Conservation (phyloP, 1,140 invertebrate species). For the Antheraea mylitta region DNA sequence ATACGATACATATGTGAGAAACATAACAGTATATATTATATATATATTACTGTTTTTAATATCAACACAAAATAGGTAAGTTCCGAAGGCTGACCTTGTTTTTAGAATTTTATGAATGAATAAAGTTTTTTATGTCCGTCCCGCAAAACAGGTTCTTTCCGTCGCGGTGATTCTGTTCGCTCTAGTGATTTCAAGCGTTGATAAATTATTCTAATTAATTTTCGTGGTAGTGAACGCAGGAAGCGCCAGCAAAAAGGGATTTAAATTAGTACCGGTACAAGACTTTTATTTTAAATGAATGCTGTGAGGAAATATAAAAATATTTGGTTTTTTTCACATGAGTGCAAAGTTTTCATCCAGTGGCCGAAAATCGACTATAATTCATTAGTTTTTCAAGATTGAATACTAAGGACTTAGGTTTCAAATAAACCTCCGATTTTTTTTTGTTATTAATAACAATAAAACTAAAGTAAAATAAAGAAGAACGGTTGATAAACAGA, state of each 20-base stretch:
- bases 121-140: conserved; percentile 3
- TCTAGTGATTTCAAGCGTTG: conserved; percentile 6
- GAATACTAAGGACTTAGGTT: too few species aligned
- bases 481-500: too few species aligned
- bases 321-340: neutral
- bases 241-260: neutral
- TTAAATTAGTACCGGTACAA: neutral
- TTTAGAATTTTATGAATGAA: conserved; percentile 13
- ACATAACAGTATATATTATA: neutral
- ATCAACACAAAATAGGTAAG: neutral
- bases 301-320: neutral
- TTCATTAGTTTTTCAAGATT: too few species aligned
- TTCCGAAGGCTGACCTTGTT: neutral
- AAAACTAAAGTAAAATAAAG: too few species aligned
- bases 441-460: too few species aligned
- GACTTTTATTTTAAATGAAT: neutral
- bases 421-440: too few species aligned
- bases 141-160: conserved; percentile 7
- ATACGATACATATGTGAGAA: neutral
- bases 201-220: conserved; percentile 23
- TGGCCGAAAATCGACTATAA: too few species aligned
- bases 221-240: conserved; percentile 8
- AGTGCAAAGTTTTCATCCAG: too few species aligned
- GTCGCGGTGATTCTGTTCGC: conserved; percentile 9
- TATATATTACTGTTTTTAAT: conserved; percentile 3